Evolutionary conservation across 1,140 invertebrate species (phyloP).

Genomic region (Pteromalus puparum): DNA sequence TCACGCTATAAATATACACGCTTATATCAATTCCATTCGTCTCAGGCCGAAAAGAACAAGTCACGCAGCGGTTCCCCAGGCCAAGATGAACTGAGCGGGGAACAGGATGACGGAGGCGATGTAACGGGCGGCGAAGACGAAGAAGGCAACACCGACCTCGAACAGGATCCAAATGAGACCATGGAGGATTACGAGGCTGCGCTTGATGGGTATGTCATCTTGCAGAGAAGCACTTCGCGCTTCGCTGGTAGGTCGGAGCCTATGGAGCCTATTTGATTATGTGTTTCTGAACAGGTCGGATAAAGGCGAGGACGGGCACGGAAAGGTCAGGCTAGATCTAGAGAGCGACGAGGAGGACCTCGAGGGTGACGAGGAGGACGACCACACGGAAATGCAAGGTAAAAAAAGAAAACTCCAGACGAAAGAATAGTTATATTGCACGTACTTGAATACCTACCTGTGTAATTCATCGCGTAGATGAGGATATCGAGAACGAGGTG

Average conservation of each 20-base stretch:
- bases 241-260: too few species aligned
- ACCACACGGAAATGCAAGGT: constrained; percentile 69
- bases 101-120: constrained; percentile 75
- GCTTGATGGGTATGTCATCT: constrained; percentile 66
- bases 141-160: constrained; percentile 68
- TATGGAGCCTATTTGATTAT: too few species aligned
- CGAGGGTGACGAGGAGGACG: constrained; percentile 73
- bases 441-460: constrained; percentile 54
- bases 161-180: constrained; percentile 77
- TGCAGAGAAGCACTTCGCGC: neutral
- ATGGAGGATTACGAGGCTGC: constrained; percentile 82
- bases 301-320: constrained; percentile 83
- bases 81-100: constrained; percentile 75
- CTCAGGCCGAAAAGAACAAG: constrained; percentile 78
- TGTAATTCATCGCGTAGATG: constrained; percentile 64
- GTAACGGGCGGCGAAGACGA: constrained; percentile 75
- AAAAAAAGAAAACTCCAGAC: neutral
- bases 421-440: neutral
- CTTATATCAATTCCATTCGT: too few species aligned
- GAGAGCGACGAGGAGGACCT: constrained; percentile 77
- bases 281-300: constrained; percentile 76
- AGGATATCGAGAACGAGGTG: constrained; percentile 75
- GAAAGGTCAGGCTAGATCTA: constrained; percentile 80
- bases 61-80: constrained; percentile 80
- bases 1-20: too few species aligned